Percentiles rank a stretch among this genome's conserved stretches.
Conservation (phyloP, 2,113 vertebrate species). For the Engystomops pustulosus region DNA sequence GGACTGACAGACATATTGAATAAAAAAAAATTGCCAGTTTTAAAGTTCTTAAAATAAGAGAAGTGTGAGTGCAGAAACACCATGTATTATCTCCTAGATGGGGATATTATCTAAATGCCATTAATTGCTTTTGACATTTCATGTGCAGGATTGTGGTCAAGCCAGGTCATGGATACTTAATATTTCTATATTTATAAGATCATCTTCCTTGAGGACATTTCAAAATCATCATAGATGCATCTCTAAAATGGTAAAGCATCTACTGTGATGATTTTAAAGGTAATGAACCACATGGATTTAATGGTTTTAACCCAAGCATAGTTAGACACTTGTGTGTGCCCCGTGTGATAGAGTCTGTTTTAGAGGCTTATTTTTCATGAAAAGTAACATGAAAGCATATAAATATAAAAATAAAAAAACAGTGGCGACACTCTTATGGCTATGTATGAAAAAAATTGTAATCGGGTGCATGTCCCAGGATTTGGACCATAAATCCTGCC, state of each 20-base stretch:
- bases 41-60: background rate
- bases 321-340: too few species aligned
- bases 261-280: background rate
- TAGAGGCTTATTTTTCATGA: too few species aligned
- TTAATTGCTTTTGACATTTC: slow-evolving; percentile 51
- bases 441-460: too few species aligned
- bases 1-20: background rate
- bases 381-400: too few species aligned
- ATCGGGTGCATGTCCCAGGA: too few species aligned
- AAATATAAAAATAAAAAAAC: too few species aligned
- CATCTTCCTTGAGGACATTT: slow-evolving; percentile 31
- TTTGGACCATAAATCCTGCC: too few species aligned
- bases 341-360: too few species aligned
- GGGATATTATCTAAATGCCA: slow-evolving; percentile 47
- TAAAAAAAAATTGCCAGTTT: too few species aligned
- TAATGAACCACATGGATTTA: too few species aligned
- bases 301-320: too few species aligned
- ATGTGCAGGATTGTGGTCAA: slow-evolving; percentile 18
- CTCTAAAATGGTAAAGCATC: background rate
- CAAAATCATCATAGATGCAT: background rate
- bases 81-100: background rate
- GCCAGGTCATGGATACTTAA: slow-evolving; percentile 31
- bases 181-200: slow-evolving; percentile 44
- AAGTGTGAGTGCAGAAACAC: background rate
- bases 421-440: too few species aligned